These are phyloP conservation scores for Gisinianus flammeolus DNA, from an alignment of 2,888 invertebrate species.

Conservation along the genomic window DNA sequence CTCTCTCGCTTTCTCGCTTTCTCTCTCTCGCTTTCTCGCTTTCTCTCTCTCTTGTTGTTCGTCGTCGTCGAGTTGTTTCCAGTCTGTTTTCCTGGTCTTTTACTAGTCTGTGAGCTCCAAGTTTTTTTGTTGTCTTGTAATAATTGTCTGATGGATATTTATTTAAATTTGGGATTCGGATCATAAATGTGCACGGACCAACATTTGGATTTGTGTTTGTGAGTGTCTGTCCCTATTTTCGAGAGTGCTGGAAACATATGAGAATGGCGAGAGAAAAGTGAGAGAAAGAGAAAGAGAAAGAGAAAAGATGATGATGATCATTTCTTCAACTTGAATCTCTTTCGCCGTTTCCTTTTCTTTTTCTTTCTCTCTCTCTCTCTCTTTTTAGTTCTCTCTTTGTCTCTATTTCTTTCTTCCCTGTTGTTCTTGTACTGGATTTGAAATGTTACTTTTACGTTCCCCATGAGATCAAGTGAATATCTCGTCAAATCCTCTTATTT, in stretches of 20 bases:
- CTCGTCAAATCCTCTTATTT: conserved; percentile 42
- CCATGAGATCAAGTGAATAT: conserved; percentile 38
- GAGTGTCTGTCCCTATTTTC: no score
- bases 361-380: neutral
- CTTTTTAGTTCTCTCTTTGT: no score
- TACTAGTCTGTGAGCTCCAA: no score
- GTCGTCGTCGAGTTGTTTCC: no score
- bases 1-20: no score
- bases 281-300: no score
- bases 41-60: no score
- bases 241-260: neutral
- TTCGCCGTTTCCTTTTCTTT: neutral
- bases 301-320: conserved; percentile 2
- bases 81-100: no score
- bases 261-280: neutral
- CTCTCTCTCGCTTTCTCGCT: no score
- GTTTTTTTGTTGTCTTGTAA: no score
- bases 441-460: conserved; percentile 4
- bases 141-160: conserved; percentile 17
- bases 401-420: neutral
- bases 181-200: no score
- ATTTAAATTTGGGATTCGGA: conserved; percentile 20
- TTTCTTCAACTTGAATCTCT: neutral
- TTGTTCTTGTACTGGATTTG: neutral
- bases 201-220: no score